A percentile compares a stretch with the other conserved stretches of the same genome.
Conservation (phyloP, 2,113 vertebrate genomes). For the Fregata magnificens region DNA sequence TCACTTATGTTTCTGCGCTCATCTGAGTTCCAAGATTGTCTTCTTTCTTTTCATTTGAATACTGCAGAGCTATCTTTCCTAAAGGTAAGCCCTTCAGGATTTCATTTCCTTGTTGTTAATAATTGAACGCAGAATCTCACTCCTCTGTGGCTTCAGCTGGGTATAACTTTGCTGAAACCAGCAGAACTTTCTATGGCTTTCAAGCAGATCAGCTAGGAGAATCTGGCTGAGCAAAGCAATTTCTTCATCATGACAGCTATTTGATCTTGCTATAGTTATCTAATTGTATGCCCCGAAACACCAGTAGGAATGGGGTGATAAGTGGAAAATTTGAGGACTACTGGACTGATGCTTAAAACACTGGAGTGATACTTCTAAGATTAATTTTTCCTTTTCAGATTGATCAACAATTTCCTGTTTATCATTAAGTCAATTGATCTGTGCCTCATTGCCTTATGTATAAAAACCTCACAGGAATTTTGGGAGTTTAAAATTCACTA, state of each 20-base stretch:
- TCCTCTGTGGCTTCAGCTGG: neutral
- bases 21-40: neutral
- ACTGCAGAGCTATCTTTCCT: neutral
- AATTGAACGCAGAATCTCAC: neutral
- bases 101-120: neutral
- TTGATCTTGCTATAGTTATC: neutral
- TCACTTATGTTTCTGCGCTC: neutral
- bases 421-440: neutral
- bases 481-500: neutral
- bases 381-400: neutral
- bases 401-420: neutral
- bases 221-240: neutral
- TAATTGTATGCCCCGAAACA: neutral
- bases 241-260: neutral
- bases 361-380: neutral
- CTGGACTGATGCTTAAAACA: neutral
- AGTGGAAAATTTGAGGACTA: neutral
- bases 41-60: neutral
- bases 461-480: neutral
- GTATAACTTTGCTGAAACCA: neutral
- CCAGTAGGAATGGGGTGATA: neutral
- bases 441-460: neutral
- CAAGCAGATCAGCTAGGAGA: neutral
- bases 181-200: neutral
- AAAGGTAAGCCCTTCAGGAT: neutral